phyloP scores from a whole-genome alignment of 2,113 vertebrate genomes.

The Empidonax alnorum region DNA sequence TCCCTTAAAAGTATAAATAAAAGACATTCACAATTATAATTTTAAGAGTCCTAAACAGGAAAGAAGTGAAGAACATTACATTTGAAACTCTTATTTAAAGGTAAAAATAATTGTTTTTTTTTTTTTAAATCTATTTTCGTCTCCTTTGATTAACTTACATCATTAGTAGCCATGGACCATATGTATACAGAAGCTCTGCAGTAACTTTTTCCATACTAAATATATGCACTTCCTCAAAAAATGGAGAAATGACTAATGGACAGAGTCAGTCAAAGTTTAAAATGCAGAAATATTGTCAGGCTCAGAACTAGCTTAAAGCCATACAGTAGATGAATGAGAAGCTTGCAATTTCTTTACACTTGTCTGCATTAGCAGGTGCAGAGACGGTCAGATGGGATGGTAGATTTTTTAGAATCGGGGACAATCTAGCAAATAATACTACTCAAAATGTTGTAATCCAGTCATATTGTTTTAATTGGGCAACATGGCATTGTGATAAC shows the following conservation, averaged over 20 bases:
- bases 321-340: constrained; percentile 29
- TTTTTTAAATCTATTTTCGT: neutral
- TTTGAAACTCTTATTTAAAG: neutral
- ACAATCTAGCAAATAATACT: constrained; percentile 50
- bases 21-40: neutral
- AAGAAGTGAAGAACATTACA: neutral
- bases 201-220: neutral
- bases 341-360: constrained; percentile 5
- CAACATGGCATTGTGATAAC: constrained; percentile 62
- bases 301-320: constrained; percentile 5
- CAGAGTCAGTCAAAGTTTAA: constrained; percentile 1
- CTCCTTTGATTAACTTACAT: neutral
- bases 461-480: constrained; percentile 63
- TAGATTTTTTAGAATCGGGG: constrained; percentile 35
- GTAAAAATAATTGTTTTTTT: neutral
- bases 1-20: neutral
- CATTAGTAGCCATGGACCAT: neutral
- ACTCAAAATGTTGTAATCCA: constrained; percentile 52
- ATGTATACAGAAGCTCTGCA: neutral
- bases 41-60: neutral
- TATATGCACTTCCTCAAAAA: constrained; percentile 5
- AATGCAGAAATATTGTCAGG: constrained; percentile 43
- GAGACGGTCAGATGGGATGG: constrained; percentile 49
- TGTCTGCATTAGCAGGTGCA: constrained; percentile 53
- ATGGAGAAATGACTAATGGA: neutral